phyloP scores from a whole-genome alignment of 2,888 invertebrate genomes.

The Sipha maydis region DNA sequence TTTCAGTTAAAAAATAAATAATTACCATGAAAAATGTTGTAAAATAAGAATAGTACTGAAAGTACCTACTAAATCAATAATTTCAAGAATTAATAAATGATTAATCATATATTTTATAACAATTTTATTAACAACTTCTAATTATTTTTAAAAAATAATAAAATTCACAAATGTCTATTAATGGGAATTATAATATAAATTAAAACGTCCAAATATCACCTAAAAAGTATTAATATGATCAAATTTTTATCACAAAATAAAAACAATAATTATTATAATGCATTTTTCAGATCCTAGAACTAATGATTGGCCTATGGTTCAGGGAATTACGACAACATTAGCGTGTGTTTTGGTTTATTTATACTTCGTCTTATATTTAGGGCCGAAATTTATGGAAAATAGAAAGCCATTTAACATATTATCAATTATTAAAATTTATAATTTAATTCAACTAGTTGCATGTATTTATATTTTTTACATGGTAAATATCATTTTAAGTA shows the following conservation, averaged over 20 bases:
- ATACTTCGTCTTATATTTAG: conserved; percentile 71
- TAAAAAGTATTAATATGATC: neutral
- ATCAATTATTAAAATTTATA: conserved; percentile 76
- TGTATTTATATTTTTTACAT: conserved; percentile 53
- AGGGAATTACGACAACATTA: conserved; percentile 72
- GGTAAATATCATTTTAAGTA: conserved; percentile 39
- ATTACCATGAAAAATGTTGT: neutral
- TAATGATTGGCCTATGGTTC: conserved; percentile 75
- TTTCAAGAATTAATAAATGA: neutral
- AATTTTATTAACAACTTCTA: neutral
- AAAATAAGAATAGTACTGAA: neutral
- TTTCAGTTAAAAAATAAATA: neutral
- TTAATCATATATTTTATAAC: neutral
- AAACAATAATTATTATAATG: neutral
- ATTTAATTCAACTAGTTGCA: conserved; percentile 50
- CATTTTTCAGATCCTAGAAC: conserved; percentile 71
- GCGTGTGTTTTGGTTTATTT: conserved; percentile 72
- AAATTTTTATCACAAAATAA: neutral
- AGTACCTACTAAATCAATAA: neutral
- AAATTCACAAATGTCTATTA: neutral
- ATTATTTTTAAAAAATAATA: neutral
- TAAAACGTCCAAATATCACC: neutral
- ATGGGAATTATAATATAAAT: neutral
- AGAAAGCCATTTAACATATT: conserved; percentile 76
- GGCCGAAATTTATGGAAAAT: conserved; percentile 78